A percentile compares a stretch with the other conserved stretches of the same genome.
phyloP scores from a whole-genome alignment of 2,888 invertebrate species.

The Scaptomyza caliginosa region DNA sequence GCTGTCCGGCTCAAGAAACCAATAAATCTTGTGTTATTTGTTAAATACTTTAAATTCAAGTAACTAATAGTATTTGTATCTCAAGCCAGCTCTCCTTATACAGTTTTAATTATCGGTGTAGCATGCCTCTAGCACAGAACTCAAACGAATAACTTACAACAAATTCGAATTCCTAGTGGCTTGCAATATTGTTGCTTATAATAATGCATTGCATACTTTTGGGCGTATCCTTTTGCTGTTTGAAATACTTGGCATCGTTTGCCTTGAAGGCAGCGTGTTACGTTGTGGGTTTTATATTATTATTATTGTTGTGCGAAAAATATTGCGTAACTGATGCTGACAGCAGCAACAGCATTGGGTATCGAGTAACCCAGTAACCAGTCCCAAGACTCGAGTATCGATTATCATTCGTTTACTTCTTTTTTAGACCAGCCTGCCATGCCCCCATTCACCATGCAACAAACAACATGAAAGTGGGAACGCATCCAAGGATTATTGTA shows the following conservation, averaged over 20 bases:
- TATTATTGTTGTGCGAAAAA: constrained; percentile 18
- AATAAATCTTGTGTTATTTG: no score
- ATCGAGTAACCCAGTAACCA: constrained; percentile 27
- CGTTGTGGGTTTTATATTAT: constrained; percentile 16
- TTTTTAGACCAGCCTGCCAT: not conserved
- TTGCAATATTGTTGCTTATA: not conserved
- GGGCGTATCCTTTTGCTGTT: constrained; percentile 11
- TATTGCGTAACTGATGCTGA: constrained; percentile 30
- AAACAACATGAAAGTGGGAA: constrained; percentile 29
- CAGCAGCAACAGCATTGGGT: constrained; percentile 8
- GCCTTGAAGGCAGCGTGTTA: constrained; percentile 9
- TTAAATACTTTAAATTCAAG: not conserved
- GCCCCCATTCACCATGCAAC: not conserved
- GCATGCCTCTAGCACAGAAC: not conserved
- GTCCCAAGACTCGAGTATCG: constrained; percentile 31
- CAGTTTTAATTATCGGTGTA: not conserved
- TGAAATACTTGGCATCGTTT: constrained; percentile 18
- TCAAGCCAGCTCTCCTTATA: not conserved
- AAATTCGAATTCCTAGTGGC: not conserved
- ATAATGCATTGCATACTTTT: constrained; percentile 24
- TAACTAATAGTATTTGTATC: not conserved
- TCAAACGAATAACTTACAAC: not conserved
- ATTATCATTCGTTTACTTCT: constrained; percentile 34
- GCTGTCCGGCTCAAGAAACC: no score
- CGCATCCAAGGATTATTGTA: constrained; percentile 47